phyloP scores from a whole-genome alignment of 2,888 invertebrate genomes.

The Saturnia japonica region DNA sequence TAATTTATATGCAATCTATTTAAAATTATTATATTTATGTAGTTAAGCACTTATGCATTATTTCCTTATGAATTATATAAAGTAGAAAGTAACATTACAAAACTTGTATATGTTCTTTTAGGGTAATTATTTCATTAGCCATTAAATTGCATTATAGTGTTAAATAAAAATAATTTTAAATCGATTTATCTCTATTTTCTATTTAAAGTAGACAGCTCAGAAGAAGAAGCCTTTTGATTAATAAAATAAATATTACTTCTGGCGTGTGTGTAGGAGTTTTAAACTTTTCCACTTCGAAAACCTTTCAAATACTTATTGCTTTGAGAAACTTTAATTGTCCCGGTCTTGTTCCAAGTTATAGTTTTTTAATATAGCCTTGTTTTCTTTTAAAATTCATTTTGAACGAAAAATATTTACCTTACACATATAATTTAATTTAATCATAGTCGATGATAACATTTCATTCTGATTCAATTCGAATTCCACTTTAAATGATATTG shows the following conservation, averaged over 20 bases:
- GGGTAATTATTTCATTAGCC: too few relatives aligned
- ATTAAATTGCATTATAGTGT: neutral
- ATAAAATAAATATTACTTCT: neutral
- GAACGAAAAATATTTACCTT: neutral
- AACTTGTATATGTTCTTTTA: too few relatives aligned
- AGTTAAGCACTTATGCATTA: too few relatives aligned
- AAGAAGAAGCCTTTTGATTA: neutral
- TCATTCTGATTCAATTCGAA: neutral
- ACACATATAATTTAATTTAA: neutral
- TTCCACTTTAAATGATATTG: slow-evolving; percentile 1
- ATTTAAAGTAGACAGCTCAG: neutral
- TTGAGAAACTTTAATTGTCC: neutral
- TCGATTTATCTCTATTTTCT: neutral
- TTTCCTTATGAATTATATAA: too few relatives aligned
- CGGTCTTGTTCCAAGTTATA: neutral
- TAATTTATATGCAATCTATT: too few relatives aligned
- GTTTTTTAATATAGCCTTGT: neutral
- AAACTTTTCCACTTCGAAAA: neutral
- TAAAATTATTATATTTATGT: too few relatives aligned
- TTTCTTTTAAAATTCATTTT: neutral
- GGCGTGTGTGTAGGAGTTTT: neutral
- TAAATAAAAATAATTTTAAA: neutral
- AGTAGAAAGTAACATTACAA: too few relatives aligned
- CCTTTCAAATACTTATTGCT: neutral
- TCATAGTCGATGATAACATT: neutral